Base-by-base conservation (phyloP, 1,140 invertebrate species). In the Eupristina koningsbergeri region DNA sequence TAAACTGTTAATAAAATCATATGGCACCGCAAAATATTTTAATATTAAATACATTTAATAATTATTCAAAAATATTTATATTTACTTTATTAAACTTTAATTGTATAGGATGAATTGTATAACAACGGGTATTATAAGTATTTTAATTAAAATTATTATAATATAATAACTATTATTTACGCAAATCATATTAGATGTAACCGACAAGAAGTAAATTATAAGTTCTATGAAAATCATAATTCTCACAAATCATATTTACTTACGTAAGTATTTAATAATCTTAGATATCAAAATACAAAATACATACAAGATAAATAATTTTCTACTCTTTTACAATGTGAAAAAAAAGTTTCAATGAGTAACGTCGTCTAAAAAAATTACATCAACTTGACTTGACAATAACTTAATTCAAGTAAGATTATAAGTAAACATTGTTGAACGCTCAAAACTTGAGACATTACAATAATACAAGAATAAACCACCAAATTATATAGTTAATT, bases 191-290 rank as follows among this genome's bases (percentile, higher is more conserved):
- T 67, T 50, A 19, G 11, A 34, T 47, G 71, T 58, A 76, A 67
- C 75, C 53, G 58, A 67, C 58, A 74, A 50, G 41, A 36, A 41
- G n/a, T 75, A 74, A 82, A 64, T 82, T 63, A 82, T 75, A 31
- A 58, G 17, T 19, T 31, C 47, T 34, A 41, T 39, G 31, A 47
- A 45, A 8, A 47, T 67, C 3, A 26, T 29, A n/a, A 79, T 79
- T 31, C 9, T 34, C 45, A 45, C 26, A 45, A 75, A 75, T 81
- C n/a, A 47, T 63, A 64, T 75, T 69, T 58, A 63, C 8, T 73
- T 31, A n/a, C 36, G 11, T 74, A 75, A 34, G 80, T 39, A 81
- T 47, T 63, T 45, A 75, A 45, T 17, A 58, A 17, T 63, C 29
- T 15, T 47, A 31, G 8, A 19, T 9, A 67, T 47, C 61, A 0